Percentiles rank a stretch among this genome's conserved stretches.
Evolutionary conservation across 2,113 vertebrate genomes (phyloP).

Genomic region (Chaenocephalus aceratus): DNA sequence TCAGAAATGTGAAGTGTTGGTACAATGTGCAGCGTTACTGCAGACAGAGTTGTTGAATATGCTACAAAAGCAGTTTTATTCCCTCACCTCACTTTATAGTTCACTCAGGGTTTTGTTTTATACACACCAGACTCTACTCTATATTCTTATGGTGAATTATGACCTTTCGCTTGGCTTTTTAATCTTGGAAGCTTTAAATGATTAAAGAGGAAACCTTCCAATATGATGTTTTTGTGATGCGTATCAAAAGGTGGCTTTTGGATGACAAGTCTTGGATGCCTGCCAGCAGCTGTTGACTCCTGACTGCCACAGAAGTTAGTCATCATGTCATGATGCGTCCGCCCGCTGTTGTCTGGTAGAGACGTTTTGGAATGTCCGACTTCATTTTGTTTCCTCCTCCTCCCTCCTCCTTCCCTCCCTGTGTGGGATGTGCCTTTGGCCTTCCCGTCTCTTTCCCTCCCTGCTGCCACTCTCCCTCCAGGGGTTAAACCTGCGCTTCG

Average conservation of each 20-base stretch:
- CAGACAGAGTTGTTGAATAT: conserved; percentile 4
- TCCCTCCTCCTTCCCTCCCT: conserved; percentile 2
- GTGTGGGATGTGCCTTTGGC: conserved; percentile 20
- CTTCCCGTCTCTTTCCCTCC: conserved; percentile 35
- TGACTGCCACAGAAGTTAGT: conserved; percentile 20
- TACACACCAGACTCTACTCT: not conserved
- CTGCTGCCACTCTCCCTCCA: conserved; percentile 69
- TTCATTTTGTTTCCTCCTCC: conserved; percentile 18
- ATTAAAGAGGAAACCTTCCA: not conserved
- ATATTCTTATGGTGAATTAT: not conserved
- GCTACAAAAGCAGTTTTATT: conserved; percentile 4
- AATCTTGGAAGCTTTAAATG: not conserved
- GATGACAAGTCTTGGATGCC: not conserved
- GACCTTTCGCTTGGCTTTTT: not conserved
- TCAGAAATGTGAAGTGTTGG: conserved; percentile 16
- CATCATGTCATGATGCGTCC: not conserved
- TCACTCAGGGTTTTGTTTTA: not conserved
- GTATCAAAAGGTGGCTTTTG: not conserved
- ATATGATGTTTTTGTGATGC: not conserved
- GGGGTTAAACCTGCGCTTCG: conserved; percentile 88
- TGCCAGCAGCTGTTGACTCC: not conserved
- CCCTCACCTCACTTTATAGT: conserved; percentile 23
- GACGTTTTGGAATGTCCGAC: conserved; percentile 80
- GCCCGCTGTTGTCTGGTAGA: conserved; percentile 43
- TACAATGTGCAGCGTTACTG: conserved; percentile 16